Conservation (phyloP, 2,888 invertebrate genomes). For the Dusona sp. region DNA sequence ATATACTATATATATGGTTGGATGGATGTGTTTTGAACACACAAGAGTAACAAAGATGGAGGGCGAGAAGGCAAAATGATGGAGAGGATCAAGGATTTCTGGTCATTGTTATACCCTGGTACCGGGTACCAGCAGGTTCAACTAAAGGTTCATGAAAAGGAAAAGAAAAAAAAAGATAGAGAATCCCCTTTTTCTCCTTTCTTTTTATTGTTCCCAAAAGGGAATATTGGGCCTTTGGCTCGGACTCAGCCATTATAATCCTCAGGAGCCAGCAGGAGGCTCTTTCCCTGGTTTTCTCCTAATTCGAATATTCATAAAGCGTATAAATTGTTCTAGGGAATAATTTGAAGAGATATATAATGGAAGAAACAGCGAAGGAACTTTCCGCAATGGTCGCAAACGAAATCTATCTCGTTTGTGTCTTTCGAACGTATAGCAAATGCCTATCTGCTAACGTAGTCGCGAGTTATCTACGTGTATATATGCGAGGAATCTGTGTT, state of each 20-base stretch:
- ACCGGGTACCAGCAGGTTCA: conserved; percentile 69
- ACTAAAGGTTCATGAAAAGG: conserved; percentile 56
- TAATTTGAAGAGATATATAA: conserved; percentile 29
- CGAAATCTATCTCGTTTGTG: conserved; percentile 27
- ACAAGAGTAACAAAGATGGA: conserved; percentile 37
- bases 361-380: conserved; percentile 44
- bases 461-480: conserved; percentile 27
- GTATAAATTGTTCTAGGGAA: conserved; percentile 39
- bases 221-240: conserved; percentile 39
- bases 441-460: conserved; percentile 43
- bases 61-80: conserved; percentile 57
- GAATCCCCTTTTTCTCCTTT: conserved; percentile 54
- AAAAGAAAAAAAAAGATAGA: conserved; percentile 55
- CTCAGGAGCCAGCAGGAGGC: conserved; percentile 57
- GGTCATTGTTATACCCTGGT: conserved; percentile 56
- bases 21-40: conserved; percentile 2
- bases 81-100: conserved; percentile 62
- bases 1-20: not conserved
- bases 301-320: conserved; percentile 57
- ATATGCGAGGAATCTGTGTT: conserved; percentile 22
- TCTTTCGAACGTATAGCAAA: conserved; percentile 12
- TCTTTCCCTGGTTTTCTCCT: conserved; percentile 45
- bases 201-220: conserved; percentile 18
- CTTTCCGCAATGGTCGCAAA: conserved; percentile 56
- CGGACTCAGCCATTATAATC: conserved; percentile 44